These are phyloP conservation scores for Proteles cristata DNA, from an alignment of 2,113 vertebrate genomes.

Conservation along the genomic window DNA sequence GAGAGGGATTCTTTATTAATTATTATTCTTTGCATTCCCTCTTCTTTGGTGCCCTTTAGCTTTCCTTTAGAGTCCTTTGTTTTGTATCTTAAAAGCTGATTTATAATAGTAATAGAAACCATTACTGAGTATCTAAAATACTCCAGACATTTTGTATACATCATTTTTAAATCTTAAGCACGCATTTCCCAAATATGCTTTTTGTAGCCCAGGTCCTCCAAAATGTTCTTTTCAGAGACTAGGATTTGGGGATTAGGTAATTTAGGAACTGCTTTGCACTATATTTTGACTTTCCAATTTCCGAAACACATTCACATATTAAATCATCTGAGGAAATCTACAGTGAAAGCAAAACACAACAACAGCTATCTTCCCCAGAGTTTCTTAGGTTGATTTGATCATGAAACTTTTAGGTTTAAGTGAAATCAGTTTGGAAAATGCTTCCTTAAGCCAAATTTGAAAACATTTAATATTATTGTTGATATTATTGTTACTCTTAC, in stretches of 20 bases:
- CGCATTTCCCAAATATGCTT: neutral
- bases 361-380: neutral
- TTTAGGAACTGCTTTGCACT: neutral
- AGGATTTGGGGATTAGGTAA: neutral
- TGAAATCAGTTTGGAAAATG: neutral
- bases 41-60: neutral
- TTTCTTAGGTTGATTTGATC: neutral
- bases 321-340: neutral
- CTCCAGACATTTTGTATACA: neutral
- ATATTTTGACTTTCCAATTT: neutral
- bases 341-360: neutral
- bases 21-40: neutral
- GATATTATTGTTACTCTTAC: neutral
- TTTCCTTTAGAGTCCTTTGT: neutral
- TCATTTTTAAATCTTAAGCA: conserved; percentile 26
- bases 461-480: neutral
- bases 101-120: neutral
- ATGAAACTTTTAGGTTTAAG: neutral
- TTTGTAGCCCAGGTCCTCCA: neutral
- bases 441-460: neutral
- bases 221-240: neutral
- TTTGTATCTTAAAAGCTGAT: conserved; percentile 25
- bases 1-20: neutral
- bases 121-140: neutral
- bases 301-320: neutral